Conservation (phyloP, 2,113 vertebrate species). For the Saguinus midas region DNA sequence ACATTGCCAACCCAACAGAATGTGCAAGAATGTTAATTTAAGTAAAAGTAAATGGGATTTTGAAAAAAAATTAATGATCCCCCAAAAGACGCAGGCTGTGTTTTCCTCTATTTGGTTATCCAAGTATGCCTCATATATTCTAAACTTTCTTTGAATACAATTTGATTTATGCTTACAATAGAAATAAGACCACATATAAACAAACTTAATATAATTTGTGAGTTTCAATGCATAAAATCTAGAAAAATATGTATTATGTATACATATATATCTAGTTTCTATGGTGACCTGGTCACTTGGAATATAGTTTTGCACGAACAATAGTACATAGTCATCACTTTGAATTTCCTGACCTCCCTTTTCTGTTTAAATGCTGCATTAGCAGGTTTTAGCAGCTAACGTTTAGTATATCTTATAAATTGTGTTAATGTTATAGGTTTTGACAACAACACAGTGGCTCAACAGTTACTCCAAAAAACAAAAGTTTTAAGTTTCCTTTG, state of each 20-base stretch:
- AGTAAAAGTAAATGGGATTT: constrained; percentile 7
- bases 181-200: constrained; percentile 53
- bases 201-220: constrained; percentile 55
- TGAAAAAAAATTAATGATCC: not conserved
- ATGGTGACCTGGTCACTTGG: constrained; percentile 42
- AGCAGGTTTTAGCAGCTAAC: constrained; percentile 50
- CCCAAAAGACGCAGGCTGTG: not conserved
- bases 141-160: constrained; percentile 39
- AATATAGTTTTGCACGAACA: constrained; percentile 51
- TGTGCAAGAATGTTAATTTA: not conserved
- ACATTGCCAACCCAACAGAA: not conserved
- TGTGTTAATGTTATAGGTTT: constrained; percentile 37
- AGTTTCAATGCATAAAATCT: constrained; percentile 45
- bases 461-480: not conserved
- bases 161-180: constrained; percentile 25
- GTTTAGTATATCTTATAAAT: constrained; percentile 27
- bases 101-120: not conserved
- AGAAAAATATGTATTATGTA: constrained; percentile 53
- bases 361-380: constrained; percentile 60
- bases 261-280: constrained; percentile 55
- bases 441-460: not conserved
- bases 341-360: constrained; percentile 59
- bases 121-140: not conserved
- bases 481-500: not conserved
- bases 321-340: constrained; percentile 56